Base-by-base conservation (phyloP, 2,797 vertebrate species). In the Bovichtus diacanthus region DNA sequence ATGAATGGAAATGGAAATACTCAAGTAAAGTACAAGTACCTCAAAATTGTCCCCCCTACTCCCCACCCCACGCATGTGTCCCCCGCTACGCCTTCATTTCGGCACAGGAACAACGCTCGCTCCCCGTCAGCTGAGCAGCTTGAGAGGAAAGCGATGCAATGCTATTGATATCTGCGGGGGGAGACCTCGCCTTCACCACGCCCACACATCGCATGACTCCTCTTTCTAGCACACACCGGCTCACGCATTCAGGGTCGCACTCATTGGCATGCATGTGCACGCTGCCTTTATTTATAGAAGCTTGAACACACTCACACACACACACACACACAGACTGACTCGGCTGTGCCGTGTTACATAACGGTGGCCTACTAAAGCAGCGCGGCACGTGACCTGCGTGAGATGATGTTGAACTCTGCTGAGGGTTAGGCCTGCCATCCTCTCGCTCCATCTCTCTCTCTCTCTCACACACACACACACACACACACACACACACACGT, bases 331-430 rank as follows among this genome's bases (percentile, higher is more conserved):
- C 62, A 62, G 71, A 68, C 68, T 74, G 51, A 74, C 81, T 81
- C 7, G 55, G 51, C 85, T 76, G 59, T 81, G 81, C 74, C 43
- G 38, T 10, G 77, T 94, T 94, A 94, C 84, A 53, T 93, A 94
- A 94, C 63, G 50, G 38, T 83, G 90, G 79, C 89, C 92, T 87
- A 92, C 85, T 87, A 91, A 91, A 82, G 85, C 87, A 84, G 70
- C 39, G 19, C 27, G 0, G 90, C 93, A 93, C 91, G 92, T 91
- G 92, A 91, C 74, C 83, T 85, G 90, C 59, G 68, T 87, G 81
- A 91, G 85, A 92, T 82, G 88, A 88, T 89, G 87, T 65, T 91
- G 92, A 92, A 88, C 92, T 91, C 86, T 91, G 78, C 77, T 78
- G 84, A 89, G 84, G 85, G 86, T 88, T 81, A 53, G 77, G 61